These are phyloP conservation scores for Apotomis turbidana DNA, from an alignment of 2,888 invertebrate genomes.

Conservation along the genomic window DNA sequence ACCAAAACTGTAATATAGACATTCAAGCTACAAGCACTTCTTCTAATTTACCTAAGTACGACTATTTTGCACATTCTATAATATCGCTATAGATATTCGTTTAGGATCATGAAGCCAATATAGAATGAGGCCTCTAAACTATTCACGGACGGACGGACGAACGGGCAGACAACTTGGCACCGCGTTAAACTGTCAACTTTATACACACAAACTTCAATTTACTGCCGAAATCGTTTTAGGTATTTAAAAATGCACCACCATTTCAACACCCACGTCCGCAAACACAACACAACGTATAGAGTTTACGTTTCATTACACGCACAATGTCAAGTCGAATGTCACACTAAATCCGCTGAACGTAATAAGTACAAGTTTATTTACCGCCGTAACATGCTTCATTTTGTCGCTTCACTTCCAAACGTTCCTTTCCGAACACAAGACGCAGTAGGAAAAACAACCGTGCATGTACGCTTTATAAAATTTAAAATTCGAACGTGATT, in stretches of 20 bases:
- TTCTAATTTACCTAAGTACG: no score
- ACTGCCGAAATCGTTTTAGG: slow-evolving; percentile 4
- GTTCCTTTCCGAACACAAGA: background rate
- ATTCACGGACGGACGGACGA: background rate
- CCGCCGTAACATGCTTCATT: slow-evolving; percentile 14
- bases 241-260: slow-evolving; percentile 17
- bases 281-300: slow-evolving; percentile 28
- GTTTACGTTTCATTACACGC: slow-evolving; percentile 30
- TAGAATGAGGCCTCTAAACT: background rate
- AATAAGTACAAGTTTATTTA: slow-evolving; percentile 33
- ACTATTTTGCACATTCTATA: no score
- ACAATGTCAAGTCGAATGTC: slow-evolving; percentile 32
- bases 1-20: no score
- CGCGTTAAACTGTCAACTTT: slow-evolving; percentile 7
- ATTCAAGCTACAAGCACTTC: no score
- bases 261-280: slow-evolving; percentile 9
- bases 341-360: slow-evolving; percentile 24
- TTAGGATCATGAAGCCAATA: background rate
- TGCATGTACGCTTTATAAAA: background rate
- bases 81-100: no score
- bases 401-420: slow-evolving; percentile 2
- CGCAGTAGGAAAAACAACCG: background rate
- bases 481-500: background rate
- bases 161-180: slow-evolving; percentile 17
- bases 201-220: slow-evolving; percentile 6